phyloP scores from a whole-genome alignment of 2,888 invertebrate genomes.

The Acleris cristana region DNA sequence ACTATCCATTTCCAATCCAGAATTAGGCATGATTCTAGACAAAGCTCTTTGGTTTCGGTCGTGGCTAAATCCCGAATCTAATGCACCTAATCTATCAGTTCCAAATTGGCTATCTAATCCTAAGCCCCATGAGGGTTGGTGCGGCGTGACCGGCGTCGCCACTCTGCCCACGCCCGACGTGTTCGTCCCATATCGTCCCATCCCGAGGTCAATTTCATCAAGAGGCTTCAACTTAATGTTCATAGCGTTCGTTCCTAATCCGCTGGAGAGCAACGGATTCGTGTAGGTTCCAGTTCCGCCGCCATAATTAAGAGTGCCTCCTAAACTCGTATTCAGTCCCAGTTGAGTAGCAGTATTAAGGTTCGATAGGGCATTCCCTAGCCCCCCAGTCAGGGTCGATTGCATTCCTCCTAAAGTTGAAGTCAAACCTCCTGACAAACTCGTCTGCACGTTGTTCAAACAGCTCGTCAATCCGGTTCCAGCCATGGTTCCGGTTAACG shows the following conservation, averaged over 20 bases:
- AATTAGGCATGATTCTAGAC: slow-evolving; percentile 79
- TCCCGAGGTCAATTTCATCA: slow-evolving; percentile 88
- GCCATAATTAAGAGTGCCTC: slow-evolving; percentile 68
- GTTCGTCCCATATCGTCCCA: slow-evolving; percentile 82
- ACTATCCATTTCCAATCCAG: slow-evolving; percentile 79
- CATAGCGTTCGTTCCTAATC: slow-evolving; percentile 84
- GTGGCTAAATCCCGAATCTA: slow-evolving; percentile 84
- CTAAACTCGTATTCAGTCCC: slow-evolving; percentile 70
- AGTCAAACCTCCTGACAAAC: slow-evolving; percentile 71
- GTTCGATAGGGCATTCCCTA: slow-evolving; percentile 73
- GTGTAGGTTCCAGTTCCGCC: slow-evolving; percentile 83
- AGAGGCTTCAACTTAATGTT: slow-evolving; percentile 88
- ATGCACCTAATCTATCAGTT: slow-evolving; percentile 81
- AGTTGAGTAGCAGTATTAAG: slow-evolving; percentile 72
- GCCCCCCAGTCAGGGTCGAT: slow-evolving; percentile 69
- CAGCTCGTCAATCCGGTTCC: slow-evolving; percentile 75
- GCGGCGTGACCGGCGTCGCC: slow-evolving; percentile 86
- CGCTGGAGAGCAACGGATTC: slow-evolving; percentile 85
- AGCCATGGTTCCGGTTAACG: slow-evolving; percentile 78
- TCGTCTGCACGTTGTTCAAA: slow-evolving; percentile 73
- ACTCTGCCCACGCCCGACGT: slow-evolving; percentile 77
- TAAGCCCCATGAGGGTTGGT: slow-evolving; percentile 84
- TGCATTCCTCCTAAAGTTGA: slow-evolving; percentile 74
- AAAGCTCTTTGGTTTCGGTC: slow-evolving; percentile 84
- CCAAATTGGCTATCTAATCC: slow-evolving; percentile 85